phyloP scores from a whole-genome alignment of 2,888 invertebrate species.

The Cataglyphis rosenhaueri region DNA sequence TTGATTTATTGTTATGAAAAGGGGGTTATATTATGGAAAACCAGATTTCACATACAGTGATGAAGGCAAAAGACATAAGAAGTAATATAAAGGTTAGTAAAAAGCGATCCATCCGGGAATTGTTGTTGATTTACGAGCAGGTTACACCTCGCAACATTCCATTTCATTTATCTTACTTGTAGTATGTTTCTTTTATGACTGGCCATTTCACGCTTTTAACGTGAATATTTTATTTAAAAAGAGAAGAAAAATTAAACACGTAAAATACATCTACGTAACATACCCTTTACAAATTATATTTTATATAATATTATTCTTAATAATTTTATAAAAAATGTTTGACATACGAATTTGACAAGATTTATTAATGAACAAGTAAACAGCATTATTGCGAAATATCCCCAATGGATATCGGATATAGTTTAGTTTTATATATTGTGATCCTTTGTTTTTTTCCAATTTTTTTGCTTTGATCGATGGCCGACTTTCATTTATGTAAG shows the following conservation, averaged over 20 bases:
- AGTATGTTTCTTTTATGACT: constrained; percentile 33
- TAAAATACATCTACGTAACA: background rate
- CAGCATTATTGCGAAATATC: constrained; percentile 30
- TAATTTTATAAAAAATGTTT: constrained; percentile 14
- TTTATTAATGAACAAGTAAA: constrained; percentile 9
- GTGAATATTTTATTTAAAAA: background rate
- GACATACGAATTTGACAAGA: background rate
- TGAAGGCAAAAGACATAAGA: constrained; percentile 24
- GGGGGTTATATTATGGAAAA: constrained; percentile 47
- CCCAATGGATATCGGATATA: constrained; percentile 29
- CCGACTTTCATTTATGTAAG: constrained; percentile 62
- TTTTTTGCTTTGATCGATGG: constrained; percentile 64
- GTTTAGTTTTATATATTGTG: constrained; percentile 55
- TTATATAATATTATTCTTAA: background rate
- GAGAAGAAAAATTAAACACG: background rate
- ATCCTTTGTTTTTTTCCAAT: constrained; percentile 55
- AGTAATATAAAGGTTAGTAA: constrained; percentile 33
- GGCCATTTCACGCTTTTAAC: constrained; percentile 6
- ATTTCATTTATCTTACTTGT: constrained; percentile 54
- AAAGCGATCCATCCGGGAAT: constrained; percentile 45
- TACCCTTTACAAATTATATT: background rate
- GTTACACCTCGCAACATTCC: constrained; percentile 35
- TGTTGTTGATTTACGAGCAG: constrained; percentile 60
- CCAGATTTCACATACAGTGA: constrained; percentile 46
- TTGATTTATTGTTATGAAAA: constrained; percentile 25